These are phyloP conservation scores for Drosophila differens DNA, from an alignment of 2,888 invertebrate genomes.

Conservation along the genomic window DNA sequence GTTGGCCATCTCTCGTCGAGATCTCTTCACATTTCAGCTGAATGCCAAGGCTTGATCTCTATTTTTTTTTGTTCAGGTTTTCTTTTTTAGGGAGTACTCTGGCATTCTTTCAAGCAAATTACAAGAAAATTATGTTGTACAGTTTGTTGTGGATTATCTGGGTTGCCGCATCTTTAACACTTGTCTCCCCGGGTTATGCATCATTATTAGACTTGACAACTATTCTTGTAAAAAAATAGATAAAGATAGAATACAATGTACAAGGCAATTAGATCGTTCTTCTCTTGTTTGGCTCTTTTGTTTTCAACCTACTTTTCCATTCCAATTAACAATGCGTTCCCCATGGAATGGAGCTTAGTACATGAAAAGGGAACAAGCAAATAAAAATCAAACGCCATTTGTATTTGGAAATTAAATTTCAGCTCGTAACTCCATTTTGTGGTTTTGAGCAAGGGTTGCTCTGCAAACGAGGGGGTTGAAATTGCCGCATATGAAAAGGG, in stretches of 20 bases:
- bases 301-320: constrained; percentile 3
- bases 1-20: constrained; percentile 48
- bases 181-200: constrained; percentile 65
- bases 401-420: constrained; percentile 7
- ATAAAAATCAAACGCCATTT: constrained; percentile 34
- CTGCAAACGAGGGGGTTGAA: constrained; percentile 37
- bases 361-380: neutral
- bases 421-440: constrained; percentile 47
- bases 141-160: constrained; percentile 58
- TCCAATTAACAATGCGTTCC: constrained; percentile 38
- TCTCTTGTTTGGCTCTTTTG: constrained; percentile 3
- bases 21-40: constrained; percentile 60
- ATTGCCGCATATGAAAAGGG: constrained; percentile 44
- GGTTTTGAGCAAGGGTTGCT: constrained; percentile 44
- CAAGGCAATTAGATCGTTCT: constrained; percentile 40
- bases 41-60: constrained; percentile 43
- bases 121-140: constrained; percentile 71
- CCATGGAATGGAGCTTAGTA: constrained; percentile 42
- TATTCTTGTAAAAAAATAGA: constrained; percentile 8
- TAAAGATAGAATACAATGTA: constrained; percentile 3
- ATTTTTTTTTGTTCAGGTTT: constrained; percentile 26
- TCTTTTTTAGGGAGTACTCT: neutral
- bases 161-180: constrained; percentile 55
- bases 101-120: constrained; percentile 50
- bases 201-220: constrained; percentile 76